These are phyloP conservation scores for Taphrorychus bicolor DNA, from an alignment of 2,888 invertebrate species.

Conservation along the genomic window DNA sequence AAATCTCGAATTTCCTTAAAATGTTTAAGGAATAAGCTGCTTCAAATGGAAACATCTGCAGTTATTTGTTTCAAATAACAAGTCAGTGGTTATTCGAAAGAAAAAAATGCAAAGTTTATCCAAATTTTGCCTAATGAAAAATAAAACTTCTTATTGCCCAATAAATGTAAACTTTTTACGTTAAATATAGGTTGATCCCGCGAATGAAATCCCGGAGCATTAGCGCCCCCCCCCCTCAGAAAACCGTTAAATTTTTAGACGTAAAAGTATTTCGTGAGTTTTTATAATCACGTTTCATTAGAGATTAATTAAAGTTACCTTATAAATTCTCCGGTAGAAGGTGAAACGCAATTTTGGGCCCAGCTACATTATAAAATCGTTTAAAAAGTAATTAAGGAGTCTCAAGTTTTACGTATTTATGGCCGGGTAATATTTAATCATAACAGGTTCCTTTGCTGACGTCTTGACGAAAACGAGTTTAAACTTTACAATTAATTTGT, in stretches of 20 bases:
- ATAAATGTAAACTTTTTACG: too few relatives aligned
- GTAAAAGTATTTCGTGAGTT: conserved; percentile 29
- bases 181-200: too few relatives aligned
- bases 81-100: too few relatives aligned
- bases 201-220: too few relatives aligned
- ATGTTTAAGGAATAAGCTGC: too few relatives aligned
- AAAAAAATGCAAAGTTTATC: too few relatives aligned
- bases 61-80: too few relatives aligned
- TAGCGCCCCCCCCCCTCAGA: too few relatives aligned
- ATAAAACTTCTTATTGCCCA: too few relatives aligned
- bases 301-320: conserved; percentile 40
- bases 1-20: too few relatives aligned
- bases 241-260: conserved; percentile 26
- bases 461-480: conserved; percentile 15
- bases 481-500: conserved; percentile 17
- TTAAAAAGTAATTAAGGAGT: conserved; percentile 39
- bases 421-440: conserved; percentile 30
- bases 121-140: too few relatives aligned
- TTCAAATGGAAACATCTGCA: too few relatives aligned
- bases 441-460: conserved; percentile 25
- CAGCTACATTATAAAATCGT: conserved; percentile 32
- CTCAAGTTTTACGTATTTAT: conserved; percentile 37
- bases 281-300: conserved; percentile 37
- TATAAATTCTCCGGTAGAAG: conserved; percentile 31
- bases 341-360: conserved; percentile 27